Evolutionary conservation across 2,113 vertebrate species (phyloP).

Genomic region (Felis catus): DNA sequence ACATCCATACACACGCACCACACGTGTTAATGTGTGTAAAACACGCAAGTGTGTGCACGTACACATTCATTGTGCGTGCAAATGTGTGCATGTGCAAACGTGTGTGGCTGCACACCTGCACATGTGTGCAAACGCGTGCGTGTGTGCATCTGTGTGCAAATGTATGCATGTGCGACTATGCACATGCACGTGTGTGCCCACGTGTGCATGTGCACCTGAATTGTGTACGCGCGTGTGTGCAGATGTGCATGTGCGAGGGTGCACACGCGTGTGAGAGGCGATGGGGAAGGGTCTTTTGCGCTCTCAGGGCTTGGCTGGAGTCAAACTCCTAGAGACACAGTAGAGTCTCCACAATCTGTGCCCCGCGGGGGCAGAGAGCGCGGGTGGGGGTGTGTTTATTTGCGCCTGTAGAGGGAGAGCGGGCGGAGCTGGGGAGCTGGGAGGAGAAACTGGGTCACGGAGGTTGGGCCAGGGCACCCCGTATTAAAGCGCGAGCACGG

Average conservation of each 20-base stretch:
- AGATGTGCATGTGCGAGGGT: background rate
- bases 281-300: too few species aligned
- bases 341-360: fast-evolving
- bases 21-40: too few species aligned
- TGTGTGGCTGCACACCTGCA: too few species aligned
- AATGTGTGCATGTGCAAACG: too few species aligned
- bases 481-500: fast-evolving
- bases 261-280: fast-evolving
- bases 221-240: background rate
- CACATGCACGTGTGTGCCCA: too few species aligned
- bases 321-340: background rate
- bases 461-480: fast-evolving
- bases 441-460: background rate
- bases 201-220: too few species aligned
- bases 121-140: too few species aligned
- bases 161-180: background rate
- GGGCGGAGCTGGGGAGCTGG: background rate
- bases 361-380: background rate
- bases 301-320: background rate
- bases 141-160: background rate
- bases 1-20: fast-evolving
- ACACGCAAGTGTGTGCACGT: background rate
- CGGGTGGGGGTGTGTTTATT: fast-evolving
- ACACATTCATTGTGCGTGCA: too few species aligned
- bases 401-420: background rate